Conservation (phyloP, 2,113 vertebrate species). For the Brachyhypopomus occidentalis region DNA sequence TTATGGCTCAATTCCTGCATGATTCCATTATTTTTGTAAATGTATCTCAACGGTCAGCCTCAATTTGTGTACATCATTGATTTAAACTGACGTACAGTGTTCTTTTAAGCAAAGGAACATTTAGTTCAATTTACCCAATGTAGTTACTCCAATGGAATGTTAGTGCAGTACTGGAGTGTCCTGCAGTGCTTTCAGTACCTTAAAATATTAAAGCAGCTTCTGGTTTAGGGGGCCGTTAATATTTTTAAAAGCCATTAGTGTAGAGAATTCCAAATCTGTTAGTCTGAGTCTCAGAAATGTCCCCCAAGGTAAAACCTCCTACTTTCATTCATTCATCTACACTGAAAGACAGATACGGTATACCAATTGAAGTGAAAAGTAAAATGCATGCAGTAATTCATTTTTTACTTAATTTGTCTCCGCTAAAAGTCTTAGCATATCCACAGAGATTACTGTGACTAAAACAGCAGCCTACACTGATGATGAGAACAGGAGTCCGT, state of each 20-base stretch:
- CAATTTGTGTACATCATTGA: too few species aligned
- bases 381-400: conserved; percentile 1
- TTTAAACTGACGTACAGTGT: too few species aligned
- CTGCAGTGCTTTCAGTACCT: background rate
- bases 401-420: conserved; percentile 12
- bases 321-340: background rate
- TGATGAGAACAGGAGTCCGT: background rate
- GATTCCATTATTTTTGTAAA: background rate
- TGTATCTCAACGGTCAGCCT: too few species aligned
- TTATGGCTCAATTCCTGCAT: too few species aligned
- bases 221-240: background rate
- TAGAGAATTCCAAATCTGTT: conserved; percentile 12
- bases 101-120: too few species aligned
- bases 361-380: conserved; percentile 2
- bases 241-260: conserved; percentile 1
- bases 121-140: background rate
- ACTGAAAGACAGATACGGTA: conserved; percentile 13
- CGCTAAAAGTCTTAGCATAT: background rate
- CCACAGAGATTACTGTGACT: background rate
- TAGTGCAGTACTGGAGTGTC: background rate
- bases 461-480: background rate
- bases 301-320: background rate
- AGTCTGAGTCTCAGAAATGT: background rate
- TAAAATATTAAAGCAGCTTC: background rate
- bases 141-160: background rate